These are phyloP conservation scores for Coecobrya sp. DNA, from an alignment of 2,888 invertebrate species.

Conservation along the genomic window DNA sequence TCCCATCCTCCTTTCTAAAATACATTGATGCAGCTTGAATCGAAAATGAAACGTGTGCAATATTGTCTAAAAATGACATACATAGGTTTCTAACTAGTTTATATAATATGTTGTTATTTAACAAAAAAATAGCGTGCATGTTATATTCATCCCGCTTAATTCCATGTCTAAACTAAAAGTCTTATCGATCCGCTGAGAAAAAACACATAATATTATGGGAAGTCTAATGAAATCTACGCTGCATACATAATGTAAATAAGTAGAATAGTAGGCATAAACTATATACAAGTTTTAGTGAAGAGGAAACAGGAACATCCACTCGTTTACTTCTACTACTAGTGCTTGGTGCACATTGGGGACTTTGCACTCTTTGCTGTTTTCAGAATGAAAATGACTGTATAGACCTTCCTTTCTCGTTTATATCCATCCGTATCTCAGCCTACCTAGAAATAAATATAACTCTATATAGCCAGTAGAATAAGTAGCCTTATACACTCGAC, in stretches of 20 bases:
- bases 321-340: neutral
- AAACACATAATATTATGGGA: conserved; percentile 25
- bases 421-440: neutral
- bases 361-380: conserved; percentile 24
- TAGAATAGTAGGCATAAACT: neutral
- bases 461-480: neutral
- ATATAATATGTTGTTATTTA: neutral
- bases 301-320: conserved; percentile 13
- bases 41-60: neutral
- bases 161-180: conserved; percentile 35
- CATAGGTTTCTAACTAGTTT: no score
- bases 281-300: neutral
- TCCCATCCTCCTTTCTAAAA: neutral
- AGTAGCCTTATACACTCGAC: conserved; percentile 17
- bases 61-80: neutral
- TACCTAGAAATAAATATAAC: no score
- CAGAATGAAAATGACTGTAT: conserved; percentile 31
- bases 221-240: conserved; percentile 54
- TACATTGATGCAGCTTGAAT: neutral
- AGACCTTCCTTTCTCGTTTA: conserved; percentile 32
- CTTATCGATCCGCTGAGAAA: conserved; percentile 12
- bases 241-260: conserved; percentile 26
- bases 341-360: conserved; percentile 34
- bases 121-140: neutral
- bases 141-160: conserved; percentile 19